phyloP scores from a whole-genome alignment of 2,797 vertebrate genomes.

The Sternarchorhynchus goeldii region DNA sequence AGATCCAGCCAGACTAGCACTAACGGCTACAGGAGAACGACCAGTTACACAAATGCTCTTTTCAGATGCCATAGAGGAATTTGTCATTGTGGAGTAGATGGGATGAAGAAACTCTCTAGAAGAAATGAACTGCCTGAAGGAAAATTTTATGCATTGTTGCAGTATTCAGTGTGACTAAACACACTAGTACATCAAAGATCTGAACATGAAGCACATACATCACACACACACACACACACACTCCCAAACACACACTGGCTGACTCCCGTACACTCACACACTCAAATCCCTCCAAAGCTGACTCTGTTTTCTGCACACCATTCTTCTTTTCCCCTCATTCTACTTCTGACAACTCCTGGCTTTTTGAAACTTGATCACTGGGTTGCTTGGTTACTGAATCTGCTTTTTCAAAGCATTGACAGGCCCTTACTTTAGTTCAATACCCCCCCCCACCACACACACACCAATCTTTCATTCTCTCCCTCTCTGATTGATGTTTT shows the following conservation, averaged over 20 bases:
- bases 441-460: constrained; percentile 53
- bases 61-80: constrained; percentile 27
- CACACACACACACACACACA: constrained; percentile 34
- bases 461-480: constrained; percentile 69
- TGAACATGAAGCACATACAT: neutral
- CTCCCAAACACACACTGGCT: neutral
- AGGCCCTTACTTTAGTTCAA: constrained; percentile 13
- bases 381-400: constrained; percentile 76
- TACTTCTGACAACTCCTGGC: constrained; percentile 71
- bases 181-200: neutral
- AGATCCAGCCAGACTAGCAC: neutral
- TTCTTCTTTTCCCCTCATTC: constrained; percentile 51
- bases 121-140: neutral
- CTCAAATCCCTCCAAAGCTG: neutral
- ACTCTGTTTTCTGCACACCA: constrained; percentile 38
- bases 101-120: neutral
- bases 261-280: constrained; percentile 7
- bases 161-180: constrained; percentile 3
- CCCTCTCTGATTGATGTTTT: constrained; percentile 56
- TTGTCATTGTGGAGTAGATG: constrained; percentile 20
- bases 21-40: neutral
- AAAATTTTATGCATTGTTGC: neutral
- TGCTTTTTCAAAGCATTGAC: constrained; percentile 67
- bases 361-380: constrained; percentile 78
- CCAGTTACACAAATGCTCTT: neutral